Conservation (phyloP, 2,797 vertebrate genomes). For the Cynodonichthys magdalenae region DNA sequence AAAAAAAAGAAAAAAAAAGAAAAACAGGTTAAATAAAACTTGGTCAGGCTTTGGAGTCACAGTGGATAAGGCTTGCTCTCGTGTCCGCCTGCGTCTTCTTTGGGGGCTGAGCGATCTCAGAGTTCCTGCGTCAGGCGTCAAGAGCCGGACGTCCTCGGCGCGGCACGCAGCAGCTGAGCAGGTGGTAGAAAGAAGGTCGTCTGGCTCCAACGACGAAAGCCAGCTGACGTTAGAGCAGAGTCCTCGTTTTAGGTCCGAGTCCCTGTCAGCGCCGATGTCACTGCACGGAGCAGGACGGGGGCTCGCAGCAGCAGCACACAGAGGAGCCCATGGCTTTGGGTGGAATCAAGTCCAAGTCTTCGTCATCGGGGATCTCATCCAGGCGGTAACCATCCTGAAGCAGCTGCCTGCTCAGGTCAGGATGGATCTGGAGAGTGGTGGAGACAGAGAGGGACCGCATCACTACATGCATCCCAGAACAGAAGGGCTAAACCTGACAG, state of each 20-base stretch:
- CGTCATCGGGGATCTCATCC: conserved; percentile 95
- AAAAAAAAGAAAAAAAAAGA: conserved; percentile 39
- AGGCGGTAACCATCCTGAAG: conserved; percentile 94
- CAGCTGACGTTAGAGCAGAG: conserved; percentile 27
- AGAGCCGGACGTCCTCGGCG: conserved; percentile 48
- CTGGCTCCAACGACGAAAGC: conserved; percentile 35
- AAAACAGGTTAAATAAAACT: conserved; percentile 30
- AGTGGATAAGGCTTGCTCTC: conserved; percentile 75
- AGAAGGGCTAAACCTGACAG: background rate
- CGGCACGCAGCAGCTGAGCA: conserved; percentile 44
- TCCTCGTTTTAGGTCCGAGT: conserved; percentile 15
- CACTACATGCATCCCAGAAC: background rate
- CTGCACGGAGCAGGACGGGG: conserved; percentile 86
- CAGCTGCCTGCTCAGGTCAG: conserved; percentile 92
- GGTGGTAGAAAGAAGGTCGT: conserved; percentile 35
- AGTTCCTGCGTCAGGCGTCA: conserved; percentile 41
- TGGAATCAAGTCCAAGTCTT: conserved; percentile 96
- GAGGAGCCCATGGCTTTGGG: conserved; percentile 89
- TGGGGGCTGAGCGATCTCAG: conserved; percentile 17
- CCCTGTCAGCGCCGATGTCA: conserved; percentile 60
- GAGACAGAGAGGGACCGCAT: background rate
- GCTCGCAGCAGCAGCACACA: conserved; percentile 85
- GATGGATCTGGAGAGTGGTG: conserved; percentile 84
- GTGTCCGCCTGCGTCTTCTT: conserved; percentile 33
- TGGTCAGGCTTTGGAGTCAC: conserved; percentile 68